Evolutionary conservation across 1,140 invertebrate species (phyloP).

Genomic region (Megalopta genalis): DNA sequence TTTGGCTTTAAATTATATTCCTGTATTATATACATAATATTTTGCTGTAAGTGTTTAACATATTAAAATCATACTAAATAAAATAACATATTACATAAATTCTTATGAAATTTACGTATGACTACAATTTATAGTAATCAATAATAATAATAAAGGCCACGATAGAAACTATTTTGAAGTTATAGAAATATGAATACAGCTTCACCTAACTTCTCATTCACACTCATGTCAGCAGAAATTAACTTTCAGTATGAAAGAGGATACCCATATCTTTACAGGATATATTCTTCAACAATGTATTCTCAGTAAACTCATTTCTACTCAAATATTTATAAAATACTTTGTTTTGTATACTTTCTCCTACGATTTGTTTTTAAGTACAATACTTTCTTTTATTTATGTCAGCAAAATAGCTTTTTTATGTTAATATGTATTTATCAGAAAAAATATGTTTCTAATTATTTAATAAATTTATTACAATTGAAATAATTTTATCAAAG

Average conservation of each 20-base stretch:
- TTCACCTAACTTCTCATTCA: not conserved
- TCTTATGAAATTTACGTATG: too few relatives aligned
- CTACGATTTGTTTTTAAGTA: too few relatives aligned
- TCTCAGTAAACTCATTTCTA: not conserved
- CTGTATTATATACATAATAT: constrained; percentile 27
- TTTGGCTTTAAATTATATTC: constrained; percentile 17
- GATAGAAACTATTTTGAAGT: not conserved
- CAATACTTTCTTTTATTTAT: too few relatives aligned
- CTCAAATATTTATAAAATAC: not conserved
- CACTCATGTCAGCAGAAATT: not conserved
- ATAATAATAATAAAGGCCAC: not conserved
- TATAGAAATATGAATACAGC: not conserved
- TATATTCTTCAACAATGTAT: not conserved
- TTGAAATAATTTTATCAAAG: not conserved
- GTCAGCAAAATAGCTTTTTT: not conserved
- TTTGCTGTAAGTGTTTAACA: not conserved
- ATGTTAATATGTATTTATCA: not conserved
- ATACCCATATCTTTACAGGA: not conserved
- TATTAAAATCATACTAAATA: not conserved
- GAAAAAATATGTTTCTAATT: too few relatives aligned
- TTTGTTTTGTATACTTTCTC: not conserved
- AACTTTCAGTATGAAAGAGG: not conserved
- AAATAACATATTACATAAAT: not conserved
- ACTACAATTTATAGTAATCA: not conserved
- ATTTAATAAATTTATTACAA: too few relatives aligned